Base-by-base conservation (phyloP, 1,140 invertebrate genomes). In the Galleria mellonella region DNA sequence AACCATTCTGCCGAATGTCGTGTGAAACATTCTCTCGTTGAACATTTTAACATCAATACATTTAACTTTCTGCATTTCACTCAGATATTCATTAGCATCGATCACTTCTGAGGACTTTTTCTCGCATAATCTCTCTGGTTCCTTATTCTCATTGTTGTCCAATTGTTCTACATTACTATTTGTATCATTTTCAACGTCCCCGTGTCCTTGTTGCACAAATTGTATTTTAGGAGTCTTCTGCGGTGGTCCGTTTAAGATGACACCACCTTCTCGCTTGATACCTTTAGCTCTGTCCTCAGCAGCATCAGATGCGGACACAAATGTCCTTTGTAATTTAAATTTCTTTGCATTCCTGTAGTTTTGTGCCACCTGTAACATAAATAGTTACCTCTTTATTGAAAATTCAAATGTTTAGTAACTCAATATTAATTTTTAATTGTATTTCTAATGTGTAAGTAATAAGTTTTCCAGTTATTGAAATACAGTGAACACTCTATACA, bases 221-320 rank as follows among this genome's bases (percentile, higher is more conserved):
- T 53, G 32, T 4, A 83, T 83, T 62, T 60, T 76, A 8, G 42
- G 28, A 6, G 56, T 48, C 54, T 83, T 83, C 0, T 42, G 11
- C 10, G 47, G 39, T 13, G 57, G 50, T n/a, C 28, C 44, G 0
- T 68, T 54, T 43, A 47, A 50, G 0, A 83, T 35, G 0, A 88
- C 79, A 13, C 88, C 75, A 15, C 88, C 87, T 55, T 78, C 54
- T 8, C 90, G 83, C 87, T 85, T 87, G 2, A 72, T 58, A 9
- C 83, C 83, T 64, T 75, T 83, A 9, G 86, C 77, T 71, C 85
- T 76, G 32, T 88, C 86, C 64, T 88, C 88, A n/a, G 91, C 91
- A 44, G 90, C 90, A 55, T 88, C 87, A 9, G 89, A 90, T 2
- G 90, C 91, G 15, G 88, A 88, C 0, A 92, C 89, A 83, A 91